Conservation (phyloP, 23 tunicate species). For the Halocynthia roretzi region DNA sequence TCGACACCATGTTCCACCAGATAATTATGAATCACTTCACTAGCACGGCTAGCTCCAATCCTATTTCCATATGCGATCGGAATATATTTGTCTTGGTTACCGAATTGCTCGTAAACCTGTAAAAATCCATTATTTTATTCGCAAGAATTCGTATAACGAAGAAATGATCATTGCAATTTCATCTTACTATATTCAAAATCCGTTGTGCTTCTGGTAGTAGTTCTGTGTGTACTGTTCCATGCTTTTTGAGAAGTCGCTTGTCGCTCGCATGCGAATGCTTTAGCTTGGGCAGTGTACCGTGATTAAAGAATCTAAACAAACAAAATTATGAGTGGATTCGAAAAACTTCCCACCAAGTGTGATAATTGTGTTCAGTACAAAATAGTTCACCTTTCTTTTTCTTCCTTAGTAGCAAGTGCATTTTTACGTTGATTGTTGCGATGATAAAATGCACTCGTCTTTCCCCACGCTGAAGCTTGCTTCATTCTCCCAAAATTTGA, state of each 20-base stretch:
- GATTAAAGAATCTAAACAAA: conserved; percentile 18
- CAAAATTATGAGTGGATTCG: background rate
- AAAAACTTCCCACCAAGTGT: no score
- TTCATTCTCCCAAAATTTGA: no score
- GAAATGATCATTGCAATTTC: background rate
- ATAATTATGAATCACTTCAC: conserved; percentile 31
- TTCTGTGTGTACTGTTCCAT: conserved; percentile 18
- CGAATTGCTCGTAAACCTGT: conserved; percentile 19
- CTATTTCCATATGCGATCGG: conserved; percentile 14
- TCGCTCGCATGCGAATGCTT: conserved; percentile 6
- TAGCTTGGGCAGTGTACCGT: conserved; percentile 21
- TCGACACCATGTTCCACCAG: conserved; percentile 25
- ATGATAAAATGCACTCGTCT: no score
- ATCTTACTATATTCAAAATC: conserved; percentile 7
- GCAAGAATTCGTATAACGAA: background rate
- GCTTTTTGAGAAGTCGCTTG: conserved; percentile 13
- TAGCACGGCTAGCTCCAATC: conserved; percentile 11
- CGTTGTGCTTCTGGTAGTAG: conserved; percentile 18
- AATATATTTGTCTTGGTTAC: conserved; percentile 14
- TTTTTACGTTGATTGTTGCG: no score
- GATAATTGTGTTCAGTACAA: no score
- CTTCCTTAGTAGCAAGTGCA: no score
- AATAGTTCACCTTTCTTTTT: no score
- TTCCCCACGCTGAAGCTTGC: no score
- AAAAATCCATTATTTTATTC: background rate